Base-by-base conservation (phyloP, 1,140 invertebrate genomes). In the Ooceraea biroi region DNA sequence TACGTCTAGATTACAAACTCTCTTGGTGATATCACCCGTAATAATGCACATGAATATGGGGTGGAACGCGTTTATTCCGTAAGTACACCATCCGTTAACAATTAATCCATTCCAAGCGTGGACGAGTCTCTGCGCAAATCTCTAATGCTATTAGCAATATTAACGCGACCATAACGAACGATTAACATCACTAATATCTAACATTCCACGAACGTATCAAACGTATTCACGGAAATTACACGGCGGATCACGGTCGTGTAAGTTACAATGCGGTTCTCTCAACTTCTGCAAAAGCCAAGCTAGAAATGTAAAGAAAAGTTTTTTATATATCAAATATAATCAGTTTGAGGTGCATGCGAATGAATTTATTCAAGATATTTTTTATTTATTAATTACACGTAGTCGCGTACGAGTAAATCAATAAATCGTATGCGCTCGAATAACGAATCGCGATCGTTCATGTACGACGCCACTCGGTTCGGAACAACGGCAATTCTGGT, bases 11-110 rank as follows among this genome's bases (percentile, higher is more conserved):
- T 27, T 46, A 58, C 19, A 74, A 74, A 36, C 61, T 61, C 55
- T 74, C 41, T 61, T 63, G n/a, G 61, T n/a, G n/a, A n/a, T 74
- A 63, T 74, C 72, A 46, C 5, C 11, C 2, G n/a, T 74, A 74
- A 74, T 65, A 65, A 65, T 30, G n/a, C 3, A 8, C 25, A 30
- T 12, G 48, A 66, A 14, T 12, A 14, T 12, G 27, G 10, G 25
- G 41, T 14, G 60, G 25, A 36, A 36, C 19, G 46, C 22, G n/a
- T 61, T 60, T 61, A 41, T 60, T 27, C 52, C 25, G 14, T 12
- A 61, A 61, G 14, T 48, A 61, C 8, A n/a, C 55, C 22, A 41
- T 25, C 19, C 41, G 22, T 14, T 19, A 25, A 27, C 41, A 74
- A 74, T 58, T 46, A 60, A 74, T 60, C 25, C 25, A n/a, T 74